Conservation (phyloP, 1,140 invertebrate genomes). For the Cydia pomonella region DNA sequence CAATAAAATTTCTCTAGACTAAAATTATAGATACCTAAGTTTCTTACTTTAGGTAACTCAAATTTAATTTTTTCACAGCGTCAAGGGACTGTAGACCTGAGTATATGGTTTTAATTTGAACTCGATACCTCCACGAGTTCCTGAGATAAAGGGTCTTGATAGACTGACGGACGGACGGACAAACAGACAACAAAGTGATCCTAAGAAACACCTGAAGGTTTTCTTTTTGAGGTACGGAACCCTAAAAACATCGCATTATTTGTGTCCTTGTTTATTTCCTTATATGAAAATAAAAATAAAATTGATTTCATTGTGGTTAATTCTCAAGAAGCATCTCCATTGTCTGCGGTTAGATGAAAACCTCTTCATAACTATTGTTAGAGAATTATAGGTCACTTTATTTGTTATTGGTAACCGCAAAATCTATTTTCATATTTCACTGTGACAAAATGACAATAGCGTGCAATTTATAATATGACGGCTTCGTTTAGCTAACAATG, state of each 20-base stretch:
- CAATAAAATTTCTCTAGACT: no score
- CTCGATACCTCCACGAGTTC: no score
- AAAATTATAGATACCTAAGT: no score
- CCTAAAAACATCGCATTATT: not conserved
- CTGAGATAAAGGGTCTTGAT: no score
- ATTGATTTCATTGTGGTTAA: not conserved
- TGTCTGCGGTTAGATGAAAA: slow-evolving; percentile 7
- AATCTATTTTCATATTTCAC: slow-evolving; percentile 3
- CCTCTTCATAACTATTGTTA: slow-evolving; percentile 9
- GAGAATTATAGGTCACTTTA: not conserved
- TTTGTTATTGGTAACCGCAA: slow-evolving; percentile 14
- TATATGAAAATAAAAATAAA: not conserved
- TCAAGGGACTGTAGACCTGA: no score
- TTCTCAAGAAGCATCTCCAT: not conserved
- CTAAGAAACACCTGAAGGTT: no score
- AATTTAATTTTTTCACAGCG: no score
- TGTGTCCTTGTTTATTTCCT: not conserved
- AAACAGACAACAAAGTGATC: no score
- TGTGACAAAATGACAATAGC: slow-evolving; percentile 6
- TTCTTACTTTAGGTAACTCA: no score
- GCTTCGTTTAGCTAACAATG: slow-evolving; percentile 17
- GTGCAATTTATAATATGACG: slow-evolving; percentile 9
- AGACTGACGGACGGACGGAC: no score
- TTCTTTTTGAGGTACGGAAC: no score
- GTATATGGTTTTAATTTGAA: no score